Conservation (phyloP, 2,888 invertebrate genomes). For the Belgica antarctica region DNA sequence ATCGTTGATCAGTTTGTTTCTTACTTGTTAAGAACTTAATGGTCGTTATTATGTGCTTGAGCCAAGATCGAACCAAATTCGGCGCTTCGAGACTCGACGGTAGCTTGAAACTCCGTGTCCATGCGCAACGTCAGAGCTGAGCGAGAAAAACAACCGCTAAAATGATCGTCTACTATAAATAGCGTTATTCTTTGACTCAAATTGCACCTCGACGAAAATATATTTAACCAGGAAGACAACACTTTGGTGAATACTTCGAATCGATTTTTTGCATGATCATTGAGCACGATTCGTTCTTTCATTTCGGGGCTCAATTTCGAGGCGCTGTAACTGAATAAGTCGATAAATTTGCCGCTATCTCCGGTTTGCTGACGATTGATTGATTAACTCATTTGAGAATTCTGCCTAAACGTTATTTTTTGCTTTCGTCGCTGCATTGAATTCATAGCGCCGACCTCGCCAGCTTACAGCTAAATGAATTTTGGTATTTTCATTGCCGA, state of each 20-base stretch:
- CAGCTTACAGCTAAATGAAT: background rate
- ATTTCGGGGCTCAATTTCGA: background rate
- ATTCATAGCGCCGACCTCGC: background rate
- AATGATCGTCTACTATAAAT: background rate
- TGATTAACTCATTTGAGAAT: background rate
- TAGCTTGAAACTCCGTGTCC: background rate
- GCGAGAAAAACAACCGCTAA: background rate
- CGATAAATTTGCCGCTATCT: background rate
- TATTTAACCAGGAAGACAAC: slow-evolving; percentile 11
- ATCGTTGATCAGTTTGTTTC: background rate
- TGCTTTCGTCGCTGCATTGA: background rate
- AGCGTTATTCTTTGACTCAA: background rate
- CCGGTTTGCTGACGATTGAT: background rate
- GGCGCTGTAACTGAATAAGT: background rate
- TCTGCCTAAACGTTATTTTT: background rate
- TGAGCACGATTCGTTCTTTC: background rate
- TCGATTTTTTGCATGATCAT: slow-evolving; percentile 9
- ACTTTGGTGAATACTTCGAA: background rate
- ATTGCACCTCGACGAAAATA: slow-evolving; percentile 12
- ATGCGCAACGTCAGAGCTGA: background rate
- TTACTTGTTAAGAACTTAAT: too few species aligned
- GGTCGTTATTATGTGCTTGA: too few species aligned
- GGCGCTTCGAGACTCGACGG: background rate
- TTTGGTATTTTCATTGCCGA: background rate
- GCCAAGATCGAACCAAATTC: too few species aligned